Conservation (phyloP, 2,113 vertebrate species). For the Okapia johnstoni region DNA sequence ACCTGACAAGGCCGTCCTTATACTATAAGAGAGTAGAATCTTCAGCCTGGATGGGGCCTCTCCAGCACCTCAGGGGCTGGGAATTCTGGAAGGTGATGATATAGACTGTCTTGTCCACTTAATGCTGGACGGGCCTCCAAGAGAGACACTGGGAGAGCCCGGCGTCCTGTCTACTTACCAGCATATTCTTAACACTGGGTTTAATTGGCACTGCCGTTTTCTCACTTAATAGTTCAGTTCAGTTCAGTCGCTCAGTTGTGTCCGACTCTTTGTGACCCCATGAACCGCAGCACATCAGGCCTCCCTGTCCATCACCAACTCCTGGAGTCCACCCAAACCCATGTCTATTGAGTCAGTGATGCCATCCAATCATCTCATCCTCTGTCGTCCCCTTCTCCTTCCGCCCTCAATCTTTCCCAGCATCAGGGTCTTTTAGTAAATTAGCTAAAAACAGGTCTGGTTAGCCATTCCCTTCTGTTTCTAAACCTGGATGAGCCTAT, state of each 20-base stretch:
- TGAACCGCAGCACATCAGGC: too few species aligned
- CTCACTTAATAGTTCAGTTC: not conserved
- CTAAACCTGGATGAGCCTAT: not conserved
- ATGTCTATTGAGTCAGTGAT: too few species aligned
- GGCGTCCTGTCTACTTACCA: accelerated
- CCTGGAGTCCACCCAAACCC: too few species aligned
- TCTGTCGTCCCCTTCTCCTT: too few species aligned
- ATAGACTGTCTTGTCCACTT: accelerated
- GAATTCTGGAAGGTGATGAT: not conserved
- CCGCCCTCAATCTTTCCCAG: too few species aligned
- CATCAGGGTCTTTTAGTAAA: not conserved
- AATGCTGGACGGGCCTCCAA: not conserved
- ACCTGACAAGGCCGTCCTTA: not conserved
- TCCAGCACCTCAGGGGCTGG: accelerated
- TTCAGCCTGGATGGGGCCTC: accelerated
- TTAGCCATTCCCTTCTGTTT: not conserved
- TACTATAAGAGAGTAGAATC: accelerated
- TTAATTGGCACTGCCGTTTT: not conserved
- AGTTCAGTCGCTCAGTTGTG: too few species aligned
- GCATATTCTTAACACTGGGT: not conserved
- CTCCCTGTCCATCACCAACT: too few species aligned
- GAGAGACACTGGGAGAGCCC: not conserved
- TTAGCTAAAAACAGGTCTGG: not conserved
- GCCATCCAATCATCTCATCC: too few species aligned
- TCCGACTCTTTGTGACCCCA: too few species aligned